A percentile compares a stretch with the other conserved stretches of the same genome.
These are phyloP conservation scores for Hippoglossus hippoglossus DNA, from an alignment of 2,797 vertebrate genomes.

Conservation along the genomic window DNA sequence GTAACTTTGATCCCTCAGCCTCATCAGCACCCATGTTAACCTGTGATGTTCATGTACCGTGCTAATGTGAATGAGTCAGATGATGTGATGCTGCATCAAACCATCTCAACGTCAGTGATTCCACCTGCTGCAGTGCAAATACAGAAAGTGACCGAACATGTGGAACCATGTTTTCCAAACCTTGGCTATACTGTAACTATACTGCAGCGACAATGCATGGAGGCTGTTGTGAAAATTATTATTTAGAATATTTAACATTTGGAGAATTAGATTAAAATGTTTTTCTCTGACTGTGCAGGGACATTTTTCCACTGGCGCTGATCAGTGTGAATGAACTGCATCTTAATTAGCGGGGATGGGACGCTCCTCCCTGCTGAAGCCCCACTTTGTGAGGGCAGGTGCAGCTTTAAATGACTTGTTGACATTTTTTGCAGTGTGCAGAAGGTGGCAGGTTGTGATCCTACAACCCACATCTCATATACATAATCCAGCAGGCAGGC, in stretches of 20 bases:
- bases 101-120: not conserved
- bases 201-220: no score
- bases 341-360: slow-evolving; percentile 41
- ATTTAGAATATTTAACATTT: no score
- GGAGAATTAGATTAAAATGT: not conserved
- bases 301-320: slow-evolving; percentile 13
- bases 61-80: not conserved
- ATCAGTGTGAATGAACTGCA: slow-evolving; percentile 25
- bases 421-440: slow-evolving; percentile 69
- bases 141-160: no score
- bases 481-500: slow-evolving; percentile 80
- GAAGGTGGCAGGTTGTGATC: slow-evolving; percentile 72
- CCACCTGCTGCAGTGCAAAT: not conserved
- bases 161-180: no score
- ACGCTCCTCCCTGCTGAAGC: slow-evolving; percentile 26
- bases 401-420: slow-evolving; percentile 70
- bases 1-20: no score
- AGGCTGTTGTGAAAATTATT: no score
- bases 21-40: no score
- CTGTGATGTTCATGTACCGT: no score
- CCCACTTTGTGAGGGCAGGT: slow-evolving; percentile 68
- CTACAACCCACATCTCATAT: slow-evolving; percentile 78
- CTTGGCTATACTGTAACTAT: no score
- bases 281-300: slow-evolving; percentile 11
- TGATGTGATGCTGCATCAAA: not conserved